Evolutionary conservation across 2,797 vertebrate species (phyloP), one percentile per base, ranked within the genome.

Genomic region (Catharus ustulatus): DNA sequence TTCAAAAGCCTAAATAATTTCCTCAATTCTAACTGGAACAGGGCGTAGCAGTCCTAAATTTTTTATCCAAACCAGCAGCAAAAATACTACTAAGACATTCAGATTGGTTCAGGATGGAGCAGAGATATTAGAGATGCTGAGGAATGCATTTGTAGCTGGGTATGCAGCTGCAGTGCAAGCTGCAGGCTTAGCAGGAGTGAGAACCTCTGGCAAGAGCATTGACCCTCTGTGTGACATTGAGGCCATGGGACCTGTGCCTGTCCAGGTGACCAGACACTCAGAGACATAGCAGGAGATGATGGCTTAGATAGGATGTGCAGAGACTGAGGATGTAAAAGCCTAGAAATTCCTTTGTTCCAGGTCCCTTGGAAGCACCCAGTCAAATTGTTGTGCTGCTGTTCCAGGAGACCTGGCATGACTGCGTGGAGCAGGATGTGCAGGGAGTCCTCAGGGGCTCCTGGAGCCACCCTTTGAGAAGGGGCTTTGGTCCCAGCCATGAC

Each of bases 401-500:
- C 32, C 43, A n/a, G 36, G 27, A 57, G 54, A 22, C 11, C 11
- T 21, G 27, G 36, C 38, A 32, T 22, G 63, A 21, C 27, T 57
- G 14, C 30, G 30, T 18, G 26, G 30, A 77, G 24, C 0, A 0
- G 26, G 4, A 5, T 24, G 22, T 13, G 15, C 14, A 22, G 24
- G 16, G 15, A 22, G 26, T 27, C 34, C 48, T 0, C 0, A 4
- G 5, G 29, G 18, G 24, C 5, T 26, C 14, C 48, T 29, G 15
- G 36, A 51, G 21, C 17, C 0, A 0, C 20, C 11, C 7, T 14
- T 14, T 57, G 43, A 13, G 5, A 34, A 30, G 20, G 24, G 10
- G 1, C 9, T 71, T 45, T 1, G 1, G 10, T 46, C 10, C 3
- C 29, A 58, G 13, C 21, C 0, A 0, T 40, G 72, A 34, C 17